Evolutionary conservation across 2,888 invertebrate species (phyloP).

Genomic region (Ophion ventricosus): DNA sequence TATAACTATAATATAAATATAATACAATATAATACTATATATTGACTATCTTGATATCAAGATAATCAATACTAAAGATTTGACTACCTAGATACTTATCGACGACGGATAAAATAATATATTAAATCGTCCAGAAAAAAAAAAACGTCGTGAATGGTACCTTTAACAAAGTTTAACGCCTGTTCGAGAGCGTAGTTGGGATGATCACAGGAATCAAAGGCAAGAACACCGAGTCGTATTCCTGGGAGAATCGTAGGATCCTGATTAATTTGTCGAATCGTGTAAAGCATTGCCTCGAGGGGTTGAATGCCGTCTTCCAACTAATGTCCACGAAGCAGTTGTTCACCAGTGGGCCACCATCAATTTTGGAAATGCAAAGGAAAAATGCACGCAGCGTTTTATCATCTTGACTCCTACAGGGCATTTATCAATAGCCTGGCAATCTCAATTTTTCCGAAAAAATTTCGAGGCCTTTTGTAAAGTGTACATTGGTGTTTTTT

Average conservation of each 20-base stretch:
- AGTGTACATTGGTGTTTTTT: too few species aligned
- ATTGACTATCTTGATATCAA: too few species aligned
- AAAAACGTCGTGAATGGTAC: conserved; percentile 71
- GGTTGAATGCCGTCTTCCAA: conserved; percentile 85
- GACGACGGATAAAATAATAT: neutral
- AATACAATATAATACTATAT: too few species aligned
- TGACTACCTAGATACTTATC: too few species aligned
- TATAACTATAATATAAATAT: too few species aligned
- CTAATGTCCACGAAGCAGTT: conserved; percentile 70
- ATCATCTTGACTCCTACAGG: neutral
- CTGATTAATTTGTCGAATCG: conserved; percentile 84
- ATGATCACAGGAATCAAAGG: conserved; percentile 85
- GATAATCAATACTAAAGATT: too few species aligned
- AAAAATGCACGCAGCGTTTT: neutral
- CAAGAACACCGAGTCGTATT: conserved; percentile 84
- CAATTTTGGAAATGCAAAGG: neutral
- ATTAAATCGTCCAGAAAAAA: neutral
- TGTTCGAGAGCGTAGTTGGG: conserved; percentile 84
- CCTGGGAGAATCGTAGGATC: conserved; percentile 83
- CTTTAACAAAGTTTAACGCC: conserved; percentile 84
- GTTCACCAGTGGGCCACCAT: neutral
- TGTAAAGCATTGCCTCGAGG: conserved; percentile 85
- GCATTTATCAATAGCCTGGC: neutral
- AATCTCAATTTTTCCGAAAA: too few species aligned
- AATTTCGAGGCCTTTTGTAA: too few species aligned